A percentile compares a stretch with the other conserved stretches of the same genome.
These are phyloP conservation scores for Cyphomyrus discorhynchus DNA, from an alignment of 2,113 vertebrate species.

Conservation along the genomic window DNA sequence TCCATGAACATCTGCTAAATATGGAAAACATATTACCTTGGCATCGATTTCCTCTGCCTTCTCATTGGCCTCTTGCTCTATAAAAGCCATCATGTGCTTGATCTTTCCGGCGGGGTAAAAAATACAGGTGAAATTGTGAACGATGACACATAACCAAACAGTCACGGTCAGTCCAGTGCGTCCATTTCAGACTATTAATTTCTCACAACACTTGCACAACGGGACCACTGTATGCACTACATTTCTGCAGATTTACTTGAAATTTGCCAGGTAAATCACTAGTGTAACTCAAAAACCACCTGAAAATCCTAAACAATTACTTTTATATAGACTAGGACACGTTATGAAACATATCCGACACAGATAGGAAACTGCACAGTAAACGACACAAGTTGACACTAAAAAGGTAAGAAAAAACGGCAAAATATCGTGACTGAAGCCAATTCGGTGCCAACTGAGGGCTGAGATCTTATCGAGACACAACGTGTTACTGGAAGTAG, in stretches of 20 bases:
- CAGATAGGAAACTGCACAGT: background rate
- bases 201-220: background rate
- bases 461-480: background rate
- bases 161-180: background rate
- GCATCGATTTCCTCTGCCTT: slow-evolving; percentile 98
- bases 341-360: background rate
- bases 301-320: background rate
- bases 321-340: background rate
- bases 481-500: background rate
- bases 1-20: background rate
- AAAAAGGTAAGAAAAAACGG: background rate
- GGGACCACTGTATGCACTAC: background rate
- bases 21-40: slow-evolving; percentile 66
- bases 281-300: background rate
- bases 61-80: slow-evolving; percentile 97
- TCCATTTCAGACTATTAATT: background rate
- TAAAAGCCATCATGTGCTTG: slow-evolving; percentile 99
- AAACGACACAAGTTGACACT: background rate
- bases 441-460: background rate
- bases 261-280: background rate
- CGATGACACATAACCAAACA: background rate
- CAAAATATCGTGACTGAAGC: background rate
- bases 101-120: slow-evolving; percentile 62
- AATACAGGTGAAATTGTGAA: background rate
- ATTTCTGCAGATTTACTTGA: background rate